Percentiles rank a stretch among this genome's conserved stretches.
phyloP scores from a whole-genome alignment of 2,113 vertebrate species.

The Saccopteryx bilineata region DNA sequence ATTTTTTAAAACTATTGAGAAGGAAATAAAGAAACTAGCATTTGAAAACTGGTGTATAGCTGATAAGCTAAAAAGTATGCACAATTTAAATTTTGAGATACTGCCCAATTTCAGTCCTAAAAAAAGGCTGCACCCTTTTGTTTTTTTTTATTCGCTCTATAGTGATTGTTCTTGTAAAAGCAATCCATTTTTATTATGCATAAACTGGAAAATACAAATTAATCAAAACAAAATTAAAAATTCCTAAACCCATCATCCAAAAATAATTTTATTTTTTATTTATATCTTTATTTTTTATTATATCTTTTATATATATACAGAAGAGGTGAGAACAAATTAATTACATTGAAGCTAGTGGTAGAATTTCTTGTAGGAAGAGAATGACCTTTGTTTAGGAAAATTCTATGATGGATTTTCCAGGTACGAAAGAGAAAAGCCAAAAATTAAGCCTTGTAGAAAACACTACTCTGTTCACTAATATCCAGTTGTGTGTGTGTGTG shows the following conservation, averaged over 20 bases:
- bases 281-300: conserved; percentile 6
- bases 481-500: background rate
- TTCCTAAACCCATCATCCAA: background rate
- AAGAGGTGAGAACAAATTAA: background rate
- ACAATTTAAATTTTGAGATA: background rate
- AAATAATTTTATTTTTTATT: conserved; percentile 55
- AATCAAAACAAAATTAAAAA: conserved; percentile 10
- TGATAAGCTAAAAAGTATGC: background rate
- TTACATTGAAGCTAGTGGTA: background rate
- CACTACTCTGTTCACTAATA: background rate
- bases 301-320: background rate
- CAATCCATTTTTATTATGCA: background rate
- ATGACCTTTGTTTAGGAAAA: conserved; percentile 18
- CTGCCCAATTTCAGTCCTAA: conserved; percentile 23
- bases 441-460: background rate
- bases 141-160: background rate
- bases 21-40: background rate
- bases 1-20: background rate
- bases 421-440: conserved; percentile 12
- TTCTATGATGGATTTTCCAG: background rate
- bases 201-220: conserved; percentile 33
- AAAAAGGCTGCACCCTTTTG: background rate
- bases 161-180: background rate
- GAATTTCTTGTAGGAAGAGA: conserved; percentile 12
- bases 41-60: background rate